A percentile compares a stretch with the other conserved stretches of the same genome.
These are phyloP conservation scores for Cephalopholis sonnerati DNA, from an alignment of 2,113 vertebrate species.

Conservation along the genomic window DNA sequence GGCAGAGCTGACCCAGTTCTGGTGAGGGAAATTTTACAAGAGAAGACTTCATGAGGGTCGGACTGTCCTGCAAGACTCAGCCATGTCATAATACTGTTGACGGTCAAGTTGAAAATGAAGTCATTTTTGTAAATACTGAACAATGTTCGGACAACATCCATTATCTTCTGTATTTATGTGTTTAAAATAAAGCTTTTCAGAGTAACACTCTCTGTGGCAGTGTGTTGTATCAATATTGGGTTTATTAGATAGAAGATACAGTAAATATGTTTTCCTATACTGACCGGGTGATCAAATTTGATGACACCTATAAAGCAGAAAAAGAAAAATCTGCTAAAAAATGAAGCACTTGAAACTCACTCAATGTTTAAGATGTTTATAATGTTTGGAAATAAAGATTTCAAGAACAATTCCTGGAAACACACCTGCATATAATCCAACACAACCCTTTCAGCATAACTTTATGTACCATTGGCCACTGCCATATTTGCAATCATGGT, in stretches of 20 bases:
- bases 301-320: background rate
- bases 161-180: slow-evolving; percentile 8
- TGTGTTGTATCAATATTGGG: background rate
- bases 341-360: background rate
- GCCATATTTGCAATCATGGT: slow-evolving; percentile 20
- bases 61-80: background rate
- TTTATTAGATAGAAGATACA: background rate
- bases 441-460: slow-evolving; percentile 8
- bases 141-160: background rate
- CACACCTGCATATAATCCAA: slow-evolving; percentile 3
- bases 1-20: slow-evolving; percentile 87
- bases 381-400: background rate
- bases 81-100: background rate
- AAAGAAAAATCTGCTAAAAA: background rate
- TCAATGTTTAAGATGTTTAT: background rate
- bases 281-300: background rate
- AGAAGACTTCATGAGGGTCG: slow-evolving; percentile 79
- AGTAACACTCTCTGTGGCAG: background rate
- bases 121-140: slow-evolving; percentile 50
- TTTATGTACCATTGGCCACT: slow-evolving; percentile 14
- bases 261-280: background rate
- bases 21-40: slow-evolving; percentile 88
- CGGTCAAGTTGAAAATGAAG: background rate
- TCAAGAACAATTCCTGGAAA: background rate
- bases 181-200: slow-evolving; percentile 44